Evolutionary conservation across 2,797 vertebrate species (phyloP), one percentile per base, ranked within the genome.

Genomic region (Oophaga sylvatica): DNA sequence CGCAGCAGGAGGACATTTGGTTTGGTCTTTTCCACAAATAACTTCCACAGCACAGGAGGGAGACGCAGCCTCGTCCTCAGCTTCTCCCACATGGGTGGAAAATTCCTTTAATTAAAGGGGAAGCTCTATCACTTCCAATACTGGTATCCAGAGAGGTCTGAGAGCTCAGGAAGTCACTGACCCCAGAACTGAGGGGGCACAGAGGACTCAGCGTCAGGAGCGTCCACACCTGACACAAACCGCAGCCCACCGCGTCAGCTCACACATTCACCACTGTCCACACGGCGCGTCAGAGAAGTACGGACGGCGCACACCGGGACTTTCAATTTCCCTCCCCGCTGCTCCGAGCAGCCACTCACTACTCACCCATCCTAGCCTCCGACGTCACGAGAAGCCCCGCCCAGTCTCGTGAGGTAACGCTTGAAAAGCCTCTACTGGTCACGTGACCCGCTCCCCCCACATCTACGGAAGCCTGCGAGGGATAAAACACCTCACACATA

Each of bases 241-340:
- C 3, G 8, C 48, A 53, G 48, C 48, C 48, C 1, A 11, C 48
- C 7, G 48, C 48, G 8, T 41, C 35, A 41, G 2, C 2, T 41
- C 35, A 41, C 5, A 41, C 2, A 20, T 41, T 41, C 11, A 45
- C 9, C 1, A 20, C n/a, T 26, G 12, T 8, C 26, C 63, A 26
- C 26, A 26, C 26, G 26, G 26, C 26, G 26, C 26, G 26, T n/a
- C 3, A 65, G 11, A 3, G 26, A 1, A 11, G 3, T 1, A 65
- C 22, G 63, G 63, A n/a, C n/a, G 35, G 2, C 41, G n/a, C 73
- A 53, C 9, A 12, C 41, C 2, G 41, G 45, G 73, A 0, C 22
- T 81, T 81, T 81, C 45, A 68, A 81, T 68, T 68, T 81, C 80
- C 63, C 80, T 81, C 80, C 62, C 11, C 1, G n/a, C 75, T 15